Base-by-base conservation (phyloP, 2,888 invertebrate genomes). In the Pediacus dermestoides region DNA sequence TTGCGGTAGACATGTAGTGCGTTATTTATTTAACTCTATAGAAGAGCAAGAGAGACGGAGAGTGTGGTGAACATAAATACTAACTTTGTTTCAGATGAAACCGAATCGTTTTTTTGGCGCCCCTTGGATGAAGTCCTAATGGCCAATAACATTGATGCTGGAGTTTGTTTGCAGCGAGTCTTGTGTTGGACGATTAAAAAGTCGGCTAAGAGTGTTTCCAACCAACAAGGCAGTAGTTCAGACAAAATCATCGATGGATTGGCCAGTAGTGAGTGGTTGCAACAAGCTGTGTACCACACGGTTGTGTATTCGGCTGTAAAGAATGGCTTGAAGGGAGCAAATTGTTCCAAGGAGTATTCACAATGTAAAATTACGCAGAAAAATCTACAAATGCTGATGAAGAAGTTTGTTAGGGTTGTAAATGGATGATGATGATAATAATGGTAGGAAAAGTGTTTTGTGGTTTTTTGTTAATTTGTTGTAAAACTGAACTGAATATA, bases 111-210 rank as follows among this genome's bases (percentile, higher is more conserved):
- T 18, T 7, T 37, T 18, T 51, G 47, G 52, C 25, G 12, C 6
- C 67, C 68, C 13, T 55, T 81, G 16, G 80, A 81, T 44, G 70
- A 74, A 26, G 67, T 73, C 7, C 58, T 82, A 28, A 68, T 71
- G 0, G 73, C 74, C 39, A 72, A 78, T 44, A 72, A 80, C 28
- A 73, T 82, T 11, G 78, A 82, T 55, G 67, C 80, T 2, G 74
- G 76, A 0, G 72, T 75, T 1, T 82, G 82, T 51, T 70, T 77
- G 47, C 81, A 82, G 60, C 70, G 76, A 36, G 70, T 74, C 2
- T 70, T 80, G 16, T 82, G 82, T 46, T 68, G 69, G 46, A 66
- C 70, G 35, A 67, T 75, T 8, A 68, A 72, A 36, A 66, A 61
- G 1, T 68, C 73, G 7, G 60, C 69, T 1, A 57, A 51, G 1